Evolutionary conservation across 2,888 invertebrate species (phyloP).

Genomic region (Polia nebulosa): DNA sequence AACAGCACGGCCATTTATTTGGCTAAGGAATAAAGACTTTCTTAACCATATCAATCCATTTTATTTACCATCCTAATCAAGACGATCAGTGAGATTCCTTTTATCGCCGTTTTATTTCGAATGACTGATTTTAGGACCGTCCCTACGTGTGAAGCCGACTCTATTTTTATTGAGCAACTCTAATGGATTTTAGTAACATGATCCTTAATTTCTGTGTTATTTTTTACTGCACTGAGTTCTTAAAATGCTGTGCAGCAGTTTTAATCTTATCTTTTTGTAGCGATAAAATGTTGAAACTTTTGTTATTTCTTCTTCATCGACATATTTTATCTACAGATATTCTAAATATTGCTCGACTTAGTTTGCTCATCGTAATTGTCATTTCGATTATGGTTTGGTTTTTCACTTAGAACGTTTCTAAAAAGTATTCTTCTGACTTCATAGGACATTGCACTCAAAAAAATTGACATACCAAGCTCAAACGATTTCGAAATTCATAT

Average conservation of each 20-base stretch:
- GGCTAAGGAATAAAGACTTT: constrained; percentile 10
- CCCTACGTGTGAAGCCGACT: constrained; percentile 68
- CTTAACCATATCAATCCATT: constrained; percentile 16
- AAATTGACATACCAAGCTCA: not conserved
- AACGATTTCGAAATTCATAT: constrained; percentile 46
- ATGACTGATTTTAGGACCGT: constrained; percentile 82
- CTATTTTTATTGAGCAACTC: constrained; percentile 88
- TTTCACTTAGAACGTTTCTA: not conserved
- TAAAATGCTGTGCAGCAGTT: constrained; percentile 77
- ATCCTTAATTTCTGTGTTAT: constrained; percentile 85
- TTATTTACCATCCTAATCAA: constrained; percentile 65
- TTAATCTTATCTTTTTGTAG: constrained; percentile 71
- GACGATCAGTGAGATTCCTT: constrained; percentile 65
- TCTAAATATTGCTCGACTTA: not conserved
- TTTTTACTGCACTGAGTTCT: constrained; percentile 81
- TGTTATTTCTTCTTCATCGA: constrained; percentile 25
- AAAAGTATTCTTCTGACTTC: not conserved
- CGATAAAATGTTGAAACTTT: constrained; percentile 73
- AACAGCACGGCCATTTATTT: not conserved
- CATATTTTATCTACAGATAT: not conserved
- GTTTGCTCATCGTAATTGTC: no score
- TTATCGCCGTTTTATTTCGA: constrained; percentile 81
- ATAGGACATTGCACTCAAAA: not conserved
- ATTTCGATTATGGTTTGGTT: not conserved
- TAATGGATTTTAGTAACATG: constrained; percentile 90